Evolutionary conservation across 2,113 vertebrate species (phyloP), one percentile per base, ranked within the genome.

Genomic region (Odobenus rosmarus): DNA sequence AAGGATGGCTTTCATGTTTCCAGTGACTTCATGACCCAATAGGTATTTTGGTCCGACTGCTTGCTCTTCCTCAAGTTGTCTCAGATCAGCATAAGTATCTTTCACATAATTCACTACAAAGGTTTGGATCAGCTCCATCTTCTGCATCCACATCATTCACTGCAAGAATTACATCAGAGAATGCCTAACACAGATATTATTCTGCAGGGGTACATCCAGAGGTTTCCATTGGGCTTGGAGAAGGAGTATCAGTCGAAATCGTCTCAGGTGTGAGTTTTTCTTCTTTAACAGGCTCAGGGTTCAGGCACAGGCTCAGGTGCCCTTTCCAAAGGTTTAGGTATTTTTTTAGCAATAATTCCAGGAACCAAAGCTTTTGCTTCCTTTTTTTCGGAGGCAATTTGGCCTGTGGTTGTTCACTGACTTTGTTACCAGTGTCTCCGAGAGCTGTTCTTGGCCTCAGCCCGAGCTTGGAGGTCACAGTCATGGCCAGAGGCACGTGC

Each of bases 71-170:
- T 99, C 99, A 28, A 99, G 98, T 0, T 99, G 92, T 64, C 98
- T 98, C 64, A 99, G 97, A n/a, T 99, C 99, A 26, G 98, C 97
- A 98, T 99, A 99, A 95, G 99, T 99, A 31, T 99, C 99, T 81
- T 99, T 99, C 16, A 99, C 98, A 14, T 99, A 99, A 99, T 98
- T 98, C 98, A 76, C 99, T 99, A 96, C 99, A 99, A 84, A 99
- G 98, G 97, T 99, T 98, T 83, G 99, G 98, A 82, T 99, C 99
- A 2, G 98, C 98, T 5, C 94, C 97, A 16, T 99, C 99, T 7
- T 99, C 99, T 1, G 92, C 98, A 87, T 99, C 99, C 9, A 99
- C 98, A 51, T 99, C 99, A 96, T 97, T 98, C 90, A 99, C 92
- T 10, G 98, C 98, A 36, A 99, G 98, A 12, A 99, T 53, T 57